These are phyloP conservation scores for Parelbella ahira DNA, from an alignment of 2,888 invertebrate genomes.

Conservation along the genomic window DNA sequence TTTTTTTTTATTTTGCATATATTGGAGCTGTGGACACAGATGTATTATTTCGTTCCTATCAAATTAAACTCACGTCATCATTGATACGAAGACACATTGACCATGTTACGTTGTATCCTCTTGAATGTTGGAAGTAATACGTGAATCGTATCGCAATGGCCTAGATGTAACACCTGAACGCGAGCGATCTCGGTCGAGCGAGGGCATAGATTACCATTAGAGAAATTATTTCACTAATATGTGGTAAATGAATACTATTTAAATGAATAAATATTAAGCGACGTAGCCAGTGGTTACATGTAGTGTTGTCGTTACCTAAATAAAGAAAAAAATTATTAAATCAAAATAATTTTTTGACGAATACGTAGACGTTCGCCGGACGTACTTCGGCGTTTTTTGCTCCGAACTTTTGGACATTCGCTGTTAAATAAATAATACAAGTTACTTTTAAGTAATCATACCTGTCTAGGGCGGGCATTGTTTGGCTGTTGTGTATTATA, in stretches of 20 bases:
- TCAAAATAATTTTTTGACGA: constrained; percentile 50
- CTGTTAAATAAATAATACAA: constrained; percentile 39
- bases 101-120: constrained; percentile 8
- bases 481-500: constrained; percentile 70
- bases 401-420: constrained; percentile 39
- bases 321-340: constrained; percentile 41
- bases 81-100: neutral
- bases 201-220: constrained; percentile 62
- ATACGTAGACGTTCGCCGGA: constrained; percentile 47
- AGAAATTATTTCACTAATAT: constrained; percentile 53
- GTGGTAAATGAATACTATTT: constrained; percentile 71
- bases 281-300: constrained; percentile 76
- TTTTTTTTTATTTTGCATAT: constrained; percentile 9
- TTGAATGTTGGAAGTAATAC: constrained; percentile 5
- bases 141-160: neutral
- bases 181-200: constrained; percentile 46
- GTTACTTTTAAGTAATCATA: constrained; percentile 28
- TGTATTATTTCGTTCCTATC: constrained; percentile 10
- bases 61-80: no score
- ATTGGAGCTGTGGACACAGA: constrained; percentile 6
- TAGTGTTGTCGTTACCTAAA: constrained; percentile 72
- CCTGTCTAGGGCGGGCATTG: constrained; percentile 38
- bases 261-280: constrained; percentile 64
- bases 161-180: constrained; percentile 1
- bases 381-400: constrained; percentile 40